A percentile compares a stretch with the other conserved stretches of the same genome.
Evolutionary conservation across 2,113 vertebrate genomes (phyloP).

Genomic region (Speoplatyrhinus poulsoni): DNA sequence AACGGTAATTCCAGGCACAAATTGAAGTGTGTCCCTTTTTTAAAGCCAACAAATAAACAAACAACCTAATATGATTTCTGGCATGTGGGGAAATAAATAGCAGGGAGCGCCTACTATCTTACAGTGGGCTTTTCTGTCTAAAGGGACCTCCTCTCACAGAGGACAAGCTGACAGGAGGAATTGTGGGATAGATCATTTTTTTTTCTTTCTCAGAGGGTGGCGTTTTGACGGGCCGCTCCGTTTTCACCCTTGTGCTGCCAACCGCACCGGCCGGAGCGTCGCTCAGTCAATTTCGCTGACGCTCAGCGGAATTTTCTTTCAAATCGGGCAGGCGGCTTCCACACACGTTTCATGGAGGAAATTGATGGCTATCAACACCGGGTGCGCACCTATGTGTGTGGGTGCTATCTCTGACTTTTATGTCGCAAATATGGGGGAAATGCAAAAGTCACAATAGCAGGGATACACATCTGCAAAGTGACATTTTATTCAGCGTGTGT

Average conservation of each 20-base stretch:
- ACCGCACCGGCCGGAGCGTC: conserved; percentile 79
- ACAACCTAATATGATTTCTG: conserved; percentile 44
- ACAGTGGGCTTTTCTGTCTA: conserved; percentile 53
- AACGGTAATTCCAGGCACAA: not conserved
- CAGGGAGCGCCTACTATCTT: conserved; percentile 75
- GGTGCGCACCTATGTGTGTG: not conserved
- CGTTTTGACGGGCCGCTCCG: conserved; percentile 76
- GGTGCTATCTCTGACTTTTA: not conserved
- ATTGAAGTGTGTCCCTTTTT: not conserved
- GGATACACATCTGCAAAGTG: not conserved
- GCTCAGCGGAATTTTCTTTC: conserved; percentile 54
- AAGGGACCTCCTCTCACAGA: conserved; percentile 55
- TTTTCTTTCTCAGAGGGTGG: conserved; percentile 30
- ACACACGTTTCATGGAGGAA: not conserved
- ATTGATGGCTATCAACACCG: conserved; percentile 20
- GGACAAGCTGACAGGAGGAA: conserved; percentile 71
- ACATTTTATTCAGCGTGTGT: not conserved
- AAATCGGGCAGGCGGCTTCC: conserved; percentile 41
- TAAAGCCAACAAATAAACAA: conserved; percentile 24
- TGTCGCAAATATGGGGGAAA: not conserved
- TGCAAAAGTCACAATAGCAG: not conserved
- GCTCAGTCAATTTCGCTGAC: conserved; percentile 73
- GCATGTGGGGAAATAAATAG: conserved; percentile 49
- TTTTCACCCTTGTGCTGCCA: conserved; percentile 79
- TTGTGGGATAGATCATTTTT: conserved; percentile 65